phyloP scores from a whole-genome alignment of 2,888 invertebrate genomes.

The Griposia aprilina region DNA sequence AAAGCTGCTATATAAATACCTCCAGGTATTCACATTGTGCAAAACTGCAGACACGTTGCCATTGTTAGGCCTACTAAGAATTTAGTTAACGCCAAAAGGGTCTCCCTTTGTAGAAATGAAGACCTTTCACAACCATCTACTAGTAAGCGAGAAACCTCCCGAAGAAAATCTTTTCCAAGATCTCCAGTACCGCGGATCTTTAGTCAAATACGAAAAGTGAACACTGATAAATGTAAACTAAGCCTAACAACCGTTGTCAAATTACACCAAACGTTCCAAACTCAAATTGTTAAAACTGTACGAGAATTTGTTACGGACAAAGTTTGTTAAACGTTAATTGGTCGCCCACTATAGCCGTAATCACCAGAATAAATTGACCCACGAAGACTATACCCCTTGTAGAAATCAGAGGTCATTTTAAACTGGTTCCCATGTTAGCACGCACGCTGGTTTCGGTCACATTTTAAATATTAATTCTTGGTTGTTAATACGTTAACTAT shows the following conservation, averaged over 20 bases:
- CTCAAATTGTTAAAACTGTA: conserved; percentile 90
- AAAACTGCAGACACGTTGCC: neutral
- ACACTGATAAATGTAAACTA: conserved; percentile 65
- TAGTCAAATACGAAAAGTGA: conserved; percentile 13
- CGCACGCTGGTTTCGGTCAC: conserved; percentile 80
- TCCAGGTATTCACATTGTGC: neutral
- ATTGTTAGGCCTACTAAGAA: neutral
- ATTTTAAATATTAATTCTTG: conserved; percentile 84
- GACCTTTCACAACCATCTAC: too few species aligned
- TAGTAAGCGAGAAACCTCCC: neutral
- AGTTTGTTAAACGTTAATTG: conserved; percentile 89
- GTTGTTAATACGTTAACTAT: conserved; percentile 86
- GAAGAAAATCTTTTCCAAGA: neutral
- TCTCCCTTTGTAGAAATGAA: neutral
- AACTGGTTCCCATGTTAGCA: conserved; percentile 66
- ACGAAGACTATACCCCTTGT: neutral
- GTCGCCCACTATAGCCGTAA: conserved; percentile 79
- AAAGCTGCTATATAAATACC: neutral
- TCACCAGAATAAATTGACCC: conserved; percentile 72
- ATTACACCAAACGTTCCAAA: conserved; percentile 84
- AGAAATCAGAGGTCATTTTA: conserved; percentile 30
- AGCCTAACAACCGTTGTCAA: conserved; percentile 80
- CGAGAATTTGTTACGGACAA: conserved; percentile 87
- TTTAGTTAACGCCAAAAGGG: neutral
- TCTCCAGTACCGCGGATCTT: neutral